Base-by-base conservation (phyloP, 2,113 vertebrate species). In the Cyprinus carpio region DNA sequence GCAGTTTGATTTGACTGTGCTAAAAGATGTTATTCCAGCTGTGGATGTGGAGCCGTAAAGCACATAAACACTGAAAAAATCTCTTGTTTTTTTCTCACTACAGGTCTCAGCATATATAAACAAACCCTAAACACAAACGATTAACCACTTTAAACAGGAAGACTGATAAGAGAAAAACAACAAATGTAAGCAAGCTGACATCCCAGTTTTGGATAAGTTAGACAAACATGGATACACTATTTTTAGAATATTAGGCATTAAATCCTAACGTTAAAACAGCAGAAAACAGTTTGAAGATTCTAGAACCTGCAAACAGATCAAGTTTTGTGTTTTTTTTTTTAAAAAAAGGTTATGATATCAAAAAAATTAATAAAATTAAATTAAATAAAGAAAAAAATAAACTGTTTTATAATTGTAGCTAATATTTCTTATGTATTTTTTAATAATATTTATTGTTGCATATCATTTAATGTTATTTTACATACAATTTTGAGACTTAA, bases 11-110 rank as follows among this genome's bases (percentile, higher is more conserved):
- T 74, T 40, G 27, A 87, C 65, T 75, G 64, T 83, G 29, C 76
- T 40, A 67, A 77, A 86, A 64, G 43, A 74, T 86, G 83, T 84
- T 88, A 60, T 88, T 86, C 76, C 75, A 84, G 76, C 18, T 86
- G 85, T 65, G 78, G 82, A 88, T 79, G 85, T 72, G 81, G 43
- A 81, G 82, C 64, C 58, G 75, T 79, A 72, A 80, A 75, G 62
- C 67, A 78, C 80, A 81, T 67, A 81, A 90, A 89, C 87, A 56
- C 54, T 75, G 88, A 88, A 31, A 88, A 31, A 31, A 78, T 43
- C 60, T 78, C 76, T 85, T 86, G 83, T 60, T 83, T 16, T 43
- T 31, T 25, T 54, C 40, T 62, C 60, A 64, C 58, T 34, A 13
- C 40, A 75, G 40, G 31, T 69, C 29, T 78, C 18, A 58, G 83